Evolutionary conservation across 2,113 vertebrate genomes (phyloP), one percentile per base, ranked within the genome.

Genomic region (Dipodomys stephensi): DNA sequence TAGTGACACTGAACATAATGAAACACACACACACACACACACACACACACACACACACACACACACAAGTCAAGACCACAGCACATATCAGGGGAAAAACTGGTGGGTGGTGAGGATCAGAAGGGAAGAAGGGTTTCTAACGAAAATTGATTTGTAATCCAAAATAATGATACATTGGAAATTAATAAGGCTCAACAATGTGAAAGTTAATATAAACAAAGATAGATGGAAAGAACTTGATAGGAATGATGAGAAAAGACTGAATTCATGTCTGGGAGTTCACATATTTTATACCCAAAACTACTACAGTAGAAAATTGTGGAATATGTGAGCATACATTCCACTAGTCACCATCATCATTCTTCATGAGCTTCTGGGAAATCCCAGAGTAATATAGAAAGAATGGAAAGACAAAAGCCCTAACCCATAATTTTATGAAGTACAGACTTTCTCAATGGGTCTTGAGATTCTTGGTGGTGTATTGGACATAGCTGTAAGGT

Each of bases 91-190:
- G 53, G 39, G 39, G 39, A 6, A 39, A 57, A 57, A 57, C 18
- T 57, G 53, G 53, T 11, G 49, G 12, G 49, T 39, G 39, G 39
- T 39, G 49, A 49, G 9, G 49, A 12, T 49, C 60, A 32, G 46
- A 85, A 6, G 39, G n/a, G 76, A 11, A 7, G 7, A 82, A 11
- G 60, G 0, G 65, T 83, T 76, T 57, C 11, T 19, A 15, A 83
- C 91, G 35, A 93, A 89, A 84, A 90, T 76, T 77, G 53, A n/a
- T 28, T 89, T 44, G 13, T 32, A n/a, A 85, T 84, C 72, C 35
- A 76, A 92, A 91, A 65, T 83, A 76, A 73, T 72, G 11, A 74
- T 44, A 60, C 19, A 30, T 84, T 79, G 4, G 3, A 69, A 71
- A 90, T 30, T 82, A 89, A 79, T 83, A 78, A 82, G 10, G 7